Evolutionary conservation across 1,140 invertebrate species (phyloP), one percentile per base, ranked within the genome.

Genomic region (Drosophila nasuta): DNA sequence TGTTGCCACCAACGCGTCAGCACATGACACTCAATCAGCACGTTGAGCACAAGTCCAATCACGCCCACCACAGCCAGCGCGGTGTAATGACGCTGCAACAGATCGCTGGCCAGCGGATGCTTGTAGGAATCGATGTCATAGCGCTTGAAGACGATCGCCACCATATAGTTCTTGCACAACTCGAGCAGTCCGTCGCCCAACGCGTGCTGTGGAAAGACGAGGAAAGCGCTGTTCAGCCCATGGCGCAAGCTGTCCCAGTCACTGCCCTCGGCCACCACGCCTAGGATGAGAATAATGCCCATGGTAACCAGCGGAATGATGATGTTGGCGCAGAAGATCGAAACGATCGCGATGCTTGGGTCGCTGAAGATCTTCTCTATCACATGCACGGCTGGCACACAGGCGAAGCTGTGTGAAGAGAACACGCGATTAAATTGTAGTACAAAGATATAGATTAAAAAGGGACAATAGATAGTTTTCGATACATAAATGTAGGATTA

Each of bases 51-150:
- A 52, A 94, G 91, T 1, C 94, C 92, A 5, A 92, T 13, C 0
- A 93, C 70, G 1, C 95, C 95, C 3, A 95, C 92, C 15, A 93
- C 4, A 0, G 93, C 72, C 2, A 95, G 82, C 0, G 93, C 93
- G 0, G 92, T 60, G 66, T 93, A 95, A 91, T 95, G 95, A 0
- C 93, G 93, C 17, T 92, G 91, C 6, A 95, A 69, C 10, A 96
- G 93, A 38, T 94, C 90, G 81, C 94, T 94, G 8, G 83, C 75
- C 13, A 95, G 77, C 0, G 95, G 95, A 60, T 94, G 94, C 58
- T 93, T 93, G 80, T 95, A 95, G 2, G 95, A 95, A 76, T 96
- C 94, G 93, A 95, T 95, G 49, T 95, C 94, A 78, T 95, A 96
- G 52, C 94, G 93, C 5, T 79, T 82, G 4, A 95, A 91, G 17